Base-by-base conservation (phyloP, 2,888 invertebrate genomes). In the Ochropleura leucogaster region DNA sequence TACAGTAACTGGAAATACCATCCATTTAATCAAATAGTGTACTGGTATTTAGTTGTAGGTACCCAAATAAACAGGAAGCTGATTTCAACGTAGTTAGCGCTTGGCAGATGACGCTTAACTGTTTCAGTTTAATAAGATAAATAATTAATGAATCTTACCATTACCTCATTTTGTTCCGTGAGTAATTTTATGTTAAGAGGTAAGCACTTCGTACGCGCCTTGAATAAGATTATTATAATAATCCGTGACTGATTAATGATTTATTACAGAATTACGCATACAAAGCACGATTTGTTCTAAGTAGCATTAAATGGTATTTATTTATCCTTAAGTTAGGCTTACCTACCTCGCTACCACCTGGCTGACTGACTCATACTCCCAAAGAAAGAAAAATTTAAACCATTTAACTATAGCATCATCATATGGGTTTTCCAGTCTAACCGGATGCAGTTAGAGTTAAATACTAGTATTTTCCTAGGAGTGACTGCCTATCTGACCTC, bases 151-250 rank as follows among this genome's bases (percentile, higher is more conserved):
- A 10, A 18, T 20, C 16, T 46, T 44, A 12, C 14, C 49, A 65
- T 60, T 46, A 60, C 4, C 9, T 55, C 7, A 55, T 44, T 75
- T n/a, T n/a, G 12, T 44, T 49, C 42, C 44, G 47, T 51, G 55
- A 65, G 12, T 57, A 44, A 49, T 72, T 59, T 47, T 30, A 49
- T 68, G 42, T 47, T 16, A 53, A 42, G 44, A 44, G 4, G 4
- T 47, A 14, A 51, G 12, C 12, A 49, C 55, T 75, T 68, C 76
- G 44, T 68, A 49, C n/a, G 16, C 20, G 12, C 44, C 62, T 68
- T 76, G 62, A 68, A 63, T 63, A 40, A 40, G 68, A 57, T 51
- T 69, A 55, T 42, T 18, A 30, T 55, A n/a, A 55, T 63, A 49
- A 49, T 7, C 30, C n/a, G 14, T 62, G 42, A 74, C 51, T 62